A percentile compares a stretch with the other conserved stretches of the same genome.
Conservation (phyloP, 2,113 vertebrate genomes). For the Podarcis raffonei region DNA sequence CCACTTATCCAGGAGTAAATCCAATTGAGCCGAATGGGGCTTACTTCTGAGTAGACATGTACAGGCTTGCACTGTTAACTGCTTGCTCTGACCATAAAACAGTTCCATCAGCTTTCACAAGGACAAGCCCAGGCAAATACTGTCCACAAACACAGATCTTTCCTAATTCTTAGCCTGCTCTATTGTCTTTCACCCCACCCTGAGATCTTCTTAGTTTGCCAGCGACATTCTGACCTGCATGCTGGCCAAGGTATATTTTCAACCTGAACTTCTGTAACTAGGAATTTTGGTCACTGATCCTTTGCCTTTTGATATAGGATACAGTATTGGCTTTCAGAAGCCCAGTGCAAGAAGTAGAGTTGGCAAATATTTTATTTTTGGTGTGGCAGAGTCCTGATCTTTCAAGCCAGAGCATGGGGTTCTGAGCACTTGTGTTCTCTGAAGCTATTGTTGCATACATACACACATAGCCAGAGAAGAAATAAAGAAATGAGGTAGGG, state of each 20-base stretch:
- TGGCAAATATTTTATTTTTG: background rate
- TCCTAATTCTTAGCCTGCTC: too few species aligned
- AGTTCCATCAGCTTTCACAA: background rate
- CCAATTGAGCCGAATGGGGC: too few species aligned
- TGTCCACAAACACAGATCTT: too few species aligned
- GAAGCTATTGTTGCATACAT: background rate
- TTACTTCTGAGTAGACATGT: too few species aligned
- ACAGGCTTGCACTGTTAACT: too few species aligned
- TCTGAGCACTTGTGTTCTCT: background rate
- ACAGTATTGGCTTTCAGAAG: background rate
- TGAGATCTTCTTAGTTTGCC: background rate
- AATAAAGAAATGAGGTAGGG: too few species aligned
- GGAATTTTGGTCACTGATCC: background rate
- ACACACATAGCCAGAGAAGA: too few species aligned
- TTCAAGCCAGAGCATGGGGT: too few species aligned
- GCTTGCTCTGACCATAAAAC: background rate
- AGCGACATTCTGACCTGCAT: background rate
- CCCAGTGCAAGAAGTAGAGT: background rate
- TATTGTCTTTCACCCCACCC: background rate
- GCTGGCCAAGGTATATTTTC: background rate
- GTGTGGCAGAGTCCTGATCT: too few species aligned
- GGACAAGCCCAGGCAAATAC: background rate
- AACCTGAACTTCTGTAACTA: background rate
- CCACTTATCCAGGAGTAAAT: too few species aligned
- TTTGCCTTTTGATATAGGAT: background rate